Conservation (phyloP, 1,140 invertebrate species). For the Neuroterus valhalla region DNA sequence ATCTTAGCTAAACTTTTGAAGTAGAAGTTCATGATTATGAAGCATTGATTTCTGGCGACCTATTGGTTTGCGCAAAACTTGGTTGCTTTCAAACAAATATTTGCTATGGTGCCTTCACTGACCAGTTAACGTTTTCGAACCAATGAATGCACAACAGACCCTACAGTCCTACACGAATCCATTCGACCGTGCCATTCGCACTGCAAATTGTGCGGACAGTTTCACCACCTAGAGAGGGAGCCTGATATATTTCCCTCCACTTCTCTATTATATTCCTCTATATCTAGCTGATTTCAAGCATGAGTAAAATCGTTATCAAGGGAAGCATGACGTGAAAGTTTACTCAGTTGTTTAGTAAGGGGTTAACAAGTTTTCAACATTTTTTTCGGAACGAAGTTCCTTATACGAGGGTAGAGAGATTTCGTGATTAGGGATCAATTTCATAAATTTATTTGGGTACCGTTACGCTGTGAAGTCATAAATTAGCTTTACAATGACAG, state of each 20-base stretch:
- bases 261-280: too few relatives aligned
- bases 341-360: too few relatives aligned
- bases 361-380: too few relatives aligned
- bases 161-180: not conserved
- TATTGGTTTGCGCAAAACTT: conserved; percentile 18
- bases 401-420: too few relatives aligned
- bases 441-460: too few relatives aligned
- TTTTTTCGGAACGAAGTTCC: too few relatives aligned
- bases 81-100: conserved; percentile 25
- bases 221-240: not conserved
- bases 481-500: too few relatives aligned
- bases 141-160: conserved; percentile 5
- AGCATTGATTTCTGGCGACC: conserved; percentile 5
- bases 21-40: not conserved
- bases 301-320: too few relatives aligned
- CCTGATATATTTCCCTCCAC: not conserved
- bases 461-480: too few relatives aligned
- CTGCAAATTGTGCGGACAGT: conserved; percentile 15
- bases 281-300: too few relatives aligned
- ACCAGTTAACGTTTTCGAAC: conserved; percentile 9
- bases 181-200: not conserved
- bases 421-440: too few relatives aligned
- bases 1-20: not conserved
- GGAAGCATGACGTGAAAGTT: too few relatives aligned
- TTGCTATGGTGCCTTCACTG: conserved; percentile 11